Base-by-base conservation (phyloP, 2,888 invertebrate genomes). In the Tigriopus californicus region DNA sequence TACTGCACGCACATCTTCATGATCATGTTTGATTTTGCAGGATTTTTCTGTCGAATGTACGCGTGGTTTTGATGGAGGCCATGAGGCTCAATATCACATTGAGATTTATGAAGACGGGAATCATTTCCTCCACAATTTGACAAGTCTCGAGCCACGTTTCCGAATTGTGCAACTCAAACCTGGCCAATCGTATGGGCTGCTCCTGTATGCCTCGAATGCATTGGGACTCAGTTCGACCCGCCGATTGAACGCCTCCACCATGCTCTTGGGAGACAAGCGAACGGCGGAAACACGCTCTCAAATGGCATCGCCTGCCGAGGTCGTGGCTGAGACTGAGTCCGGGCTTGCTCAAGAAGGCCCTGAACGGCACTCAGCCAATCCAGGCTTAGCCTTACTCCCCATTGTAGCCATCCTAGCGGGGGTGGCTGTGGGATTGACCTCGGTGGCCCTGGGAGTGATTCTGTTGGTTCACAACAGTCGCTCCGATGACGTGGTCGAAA, bases 211-310 rank as follows among this genome's bases (percentile, higher is more conserved):
- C 5, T 56, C 56, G 2, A 56, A 56, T 46, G 44, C 13, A 2
- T 44, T 56, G 1, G 56, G 56, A 8, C 42, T 18, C 13, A 56
- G 56, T 22, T 1, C 56, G 15, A 44, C 18, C 11, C n/a, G 20
- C 6, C 18, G n/a, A 15, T 44, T 56, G 5, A 56, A 56, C 33
- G 44, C 44, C 24, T 22, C 44, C 1, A 56, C 56, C 22, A 18
- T 56, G 11, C 42, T 22, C 22, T 33, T 44, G 20, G 56, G 46
- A 18, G 56, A 56, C 20, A 56, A 56, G 5, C 13, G 56, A 11
- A 56, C 44, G 24, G 56, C 56, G 8, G 56, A 56, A 56, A 56
- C 44, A 46, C 42, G 44, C 13, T 56, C 56, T 22, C 42, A 56
- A 33, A 20, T 44, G 15, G 10, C 44, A 6, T 6, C 13, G 4